These are phyloP conservation scores for Macaria liturata DNA, from an alignment of 2,888 invertebrate species.

Conservation along the genomic window DNA sequence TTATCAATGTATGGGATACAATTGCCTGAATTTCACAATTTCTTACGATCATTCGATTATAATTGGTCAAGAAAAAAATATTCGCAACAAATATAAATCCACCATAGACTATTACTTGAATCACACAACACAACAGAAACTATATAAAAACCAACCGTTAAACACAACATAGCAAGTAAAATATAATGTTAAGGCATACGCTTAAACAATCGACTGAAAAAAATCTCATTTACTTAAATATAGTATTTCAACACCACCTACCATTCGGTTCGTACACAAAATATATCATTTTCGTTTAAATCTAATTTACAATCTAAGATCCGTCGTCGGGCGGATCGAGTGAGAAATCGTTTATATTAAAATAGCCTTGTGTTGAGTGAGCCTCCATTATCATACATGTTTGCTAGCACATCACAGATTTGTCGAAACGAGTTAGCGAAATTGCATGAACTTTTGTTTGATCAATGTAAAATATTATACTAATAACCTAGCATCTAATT, in stretches of 20 bases:
- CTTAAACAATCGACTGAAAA: slow-evolving; percentile 61
- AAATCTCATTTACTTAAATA: slow-evolving; percentile 47
- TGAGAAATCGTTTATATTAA: slow-evolving; percentile 31
- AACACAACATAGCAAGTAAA: slow-evolving; percentile 62
- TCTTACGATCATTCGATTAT: no score
- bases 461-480: not conserved
- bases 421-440: slow-evolving; percentile 51
- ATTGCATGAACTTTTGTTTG: slow-evolving; percentile 50
- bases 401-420: slow-evolving; percentile 79
- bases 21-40: no score
- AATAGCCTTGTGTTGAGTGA: slow-evolving; percentile 44
- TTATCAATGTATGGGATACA: no score
- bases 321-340: slow-evolving; percentile 23
- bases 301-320: slow-evolving; percentile 36
- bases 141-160: slow-evolving; percentile 46
- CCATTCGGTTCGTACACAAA: slow-evolving; percentile 68
- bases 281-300: slow-evolving; percentile 76
- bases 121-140: no score
- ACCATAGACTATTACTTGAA: no score
- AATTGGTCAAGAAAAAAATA: no score
- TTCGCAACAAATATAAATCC: no score
- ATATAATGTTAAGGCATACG: slow-evolving; percentile 69
- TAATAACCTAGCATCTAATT: no score
- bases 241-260: slow-evolving; percentile 34
- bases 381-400: slow-evolving; percentile 43